phyloP scores from a whole-genome alignment of 2,113 vertebrate species.

The Loxodonta africana region DNA sequence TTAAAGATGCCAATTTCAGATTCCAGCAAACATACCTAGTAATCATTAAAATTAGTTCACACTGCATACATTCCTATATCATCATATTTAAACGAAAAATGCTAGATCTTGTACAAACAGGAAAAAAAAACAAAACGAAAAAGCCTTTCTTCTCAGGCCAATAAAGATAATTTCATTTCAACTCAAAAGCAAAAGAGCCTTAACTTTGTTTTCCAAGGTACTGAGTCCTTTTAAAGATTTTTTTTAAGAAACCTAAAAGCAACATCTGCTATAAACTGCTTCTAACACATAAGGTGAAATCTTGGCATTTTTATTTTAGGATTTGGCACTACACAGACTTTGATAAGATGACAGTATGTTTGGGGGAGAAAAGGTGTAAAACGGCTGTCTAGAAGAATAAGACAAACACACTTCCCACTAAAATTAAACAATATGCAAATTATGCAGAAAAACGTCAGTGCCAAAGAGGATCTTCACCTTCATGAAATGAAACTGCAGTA shows the following conservation, averaged over 20 bases:
- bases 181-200: constrained; percentile 66
- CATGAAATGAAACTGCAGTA: constrained; percentile 50
- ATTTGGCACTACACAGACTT: constrained; percentile 83
- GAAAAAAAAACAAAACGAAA: constrained; percentile 51
- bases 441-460: constrained; percentile 82
- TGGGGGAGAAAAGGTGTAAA: constrained; percentile 89
- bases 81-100: too few relatives aligned
- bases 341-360: constrained; percentile 87
- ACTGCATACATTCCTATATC: constrained; percentile 46
- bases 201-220: constrained; percentile 60
- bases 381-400: constrained; percentile 87
- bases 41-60: constrained; percentile 82
- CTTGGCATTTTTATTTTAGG: constrained; percentile 88
- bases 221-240: constrained; percentile 74
- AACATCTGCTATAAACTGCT: constrained; percentile 87
- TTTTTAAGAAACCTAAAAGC: constrained; percentile 79
- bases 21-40: constrained; percentile 86
- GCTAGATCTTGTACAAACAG: constrained; percentile 61
- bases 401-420: constrained; percentile 87
- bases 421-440: constrained; percentile 87
- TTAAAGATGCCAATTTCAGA: constrained; percentile 85
- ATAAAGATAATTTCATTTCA: constrained; percentile 55
- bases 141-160: constrained; percentile 69
- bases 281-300: constrained; percentile 86
- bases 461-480: constrained; percentile 81